Base-by-base conservation (phyloP, 1,140 invertebrate species). In the Drosophila novamexicana region DNA sequence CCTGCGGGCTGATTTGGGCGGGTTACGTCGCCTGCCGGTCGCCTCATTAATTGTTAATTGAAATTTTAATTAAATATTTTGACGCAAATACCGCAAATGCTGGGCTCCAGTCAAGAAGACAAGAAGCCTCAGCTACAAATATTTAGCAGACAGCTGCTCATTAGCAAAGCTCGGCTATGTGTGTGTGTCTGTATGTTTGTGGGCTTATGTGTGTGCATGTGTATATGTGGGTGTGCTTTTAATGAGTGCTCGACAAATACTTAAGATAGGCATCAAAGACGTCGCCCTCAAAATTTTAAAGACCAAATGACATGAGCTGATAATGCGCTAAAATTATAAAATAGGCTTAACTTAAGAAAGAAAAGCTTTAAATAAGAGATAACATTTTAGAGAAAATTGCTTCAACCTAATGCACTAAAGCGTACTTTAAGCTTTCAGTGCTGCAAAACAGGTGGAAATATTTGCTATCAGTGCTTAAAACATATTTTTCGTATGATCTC, bases 41-140 rank as follows among this genome's bases (percentile, higher is more conserved):
- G 72, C 83, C 62, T 73, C 83, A 79, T 86, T 82, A 88, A 82
- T 88, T 73, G 82, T 74, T 83, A 79, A 88, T 82, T 83, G 76
- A 79, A 88, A 86, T 83, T 88, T 88, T 86, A 86, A 86, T 86
- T 89, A 86, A 86, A 86, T 88, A 89, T 79, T 88, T 88, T 83
- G 65, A 82, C 75, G 71, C 57, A 79, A 73, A 77, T 73, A 74
- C 83, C 82, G 71, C 82, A 79, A 76, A 86, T 75, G 65, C 34
- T 71, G 22, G 37, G 12, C 58, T 45, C 49, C 37, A 29, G 50
- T 62, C 49, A 68, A 12, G 40, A 61, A 61, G 65, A 61, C 34
- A 54, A 29, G 18, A 54, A 49, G 22, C 16, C 45, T 53, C 54
- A 63, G 50, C 36, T 40, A 58, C 75, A 66, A 65, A 66, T 72